These are phyloP conservation scores for Amphiprion clarkii DNA, from an alignment of 2,797 vertebrate species.

Conservation along the genomic window DNA sequence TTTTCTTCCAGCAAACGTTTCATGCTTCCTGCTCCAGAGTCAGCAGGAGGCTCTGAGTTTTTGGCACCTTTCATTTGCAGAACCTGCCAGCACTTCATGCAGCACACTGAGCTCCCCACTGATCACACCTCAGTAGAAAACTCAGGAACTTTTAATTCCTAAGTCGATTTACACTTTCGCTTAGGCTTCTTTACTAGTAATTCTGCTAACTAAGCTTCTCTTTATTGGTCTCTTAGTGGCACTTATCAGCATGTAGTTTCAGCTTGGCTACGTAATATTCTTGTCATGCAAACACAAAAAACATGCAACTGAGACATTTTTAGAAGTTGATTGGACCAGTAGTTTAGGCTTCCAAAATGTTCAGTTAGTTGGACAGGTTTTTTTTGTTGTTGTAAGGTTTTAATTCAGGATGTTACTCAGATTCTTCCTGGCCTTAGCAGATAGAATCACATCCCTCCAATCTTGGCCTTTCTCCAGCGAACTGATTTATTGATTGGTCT, in stretches of 20 bases:
- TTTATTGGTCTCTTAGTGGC: slow-evolving; percentile 14
- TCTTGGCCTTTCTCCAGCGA: too few relatives aligned
- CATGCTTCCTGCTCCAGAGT: too few relatives aligned
- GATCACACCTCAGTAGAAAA: slow-evolving; percentile 1
- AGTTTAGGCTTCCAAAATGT: not conserved
- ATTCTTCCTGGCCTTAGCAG: too few relatives aligned
- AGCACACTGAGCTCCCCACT: not conserved
- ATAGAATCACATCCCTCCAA: too few relatives aligned
- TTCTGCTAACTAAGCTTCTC: slow-evolving; percentile 4
- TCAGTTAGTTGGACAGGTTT: too few relatives aligned
- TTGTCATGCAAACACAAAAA: not conserved
- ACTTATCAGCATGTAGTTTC: not conserved
- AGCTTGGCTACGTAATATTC: not conserved
- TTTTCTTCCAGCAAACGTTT: not conserved
- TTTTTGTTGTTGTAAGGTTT: too few relatives aligned
- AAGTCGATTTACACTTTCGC: not conserved
- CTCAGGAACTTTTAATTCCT: slow-evolving; percentile 25
- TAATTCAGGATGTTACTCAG: too few relatives aligned
- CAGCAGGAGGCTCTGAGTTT: not conserved
- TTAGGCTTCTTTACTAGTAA: not conserved
- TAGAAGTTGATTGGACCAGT: not conserved
- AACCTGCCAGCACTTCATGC: not conserved
- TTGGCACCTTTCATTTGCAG: slow-evolving; percentile 4
- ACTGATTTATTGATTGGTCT: too few relatives aligned
- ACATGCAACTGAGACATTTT: not conserved